Evolutionary conservation across 2,888 invertebrate genomes (phyloP).

Genomic region (Rhingia campestris): DNA sequence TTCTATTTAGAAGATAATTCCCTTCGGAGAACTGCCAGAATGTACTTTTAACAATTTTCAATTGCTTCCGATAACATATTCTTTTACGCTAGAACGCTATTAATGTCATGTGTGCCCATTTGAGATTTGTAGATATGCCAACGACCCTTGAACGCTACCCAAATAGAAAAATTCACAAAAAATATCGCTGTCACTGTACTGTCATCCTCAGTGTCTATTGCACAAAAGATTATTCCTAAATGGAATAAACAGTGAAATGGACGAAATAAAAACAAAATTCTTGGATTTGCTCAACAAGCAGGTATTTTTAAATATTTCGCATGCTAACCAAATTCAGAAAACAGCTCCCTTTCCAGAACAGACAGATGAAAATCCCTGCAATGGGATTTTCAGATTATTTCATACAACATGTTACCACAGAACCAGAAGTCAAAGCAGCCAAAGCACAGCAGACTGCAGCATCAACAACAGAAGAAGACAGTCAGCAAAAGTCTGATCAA

Average conservation of each 20-base stretch:
- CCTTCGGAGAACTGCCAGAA: too few relatives aligned
- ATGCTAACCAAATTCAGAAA: neutral
- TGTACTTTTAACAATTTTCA: too few relatives aligned
- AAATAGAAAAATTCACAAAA: neutral
- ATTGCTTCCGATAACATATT: too few relatives aligned
- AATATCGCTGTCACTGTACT: neutral
- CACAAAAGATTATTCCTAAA: slow-evolving; percentile 57
- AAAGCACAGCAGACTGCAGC: slow-evolving; percentile 76
- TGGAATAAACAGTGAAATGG: slow-evolving; percentile 78
- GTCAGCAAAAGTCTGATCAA: slow-evolving; percentile 81
- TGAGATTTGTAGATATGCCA: neutral
- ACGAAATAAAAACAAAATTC: slow-evolving; percentile 82
- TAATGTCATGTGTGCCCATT: too few relatives aligned
- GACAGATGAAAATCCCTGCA: slow-evolving; percentile 82
- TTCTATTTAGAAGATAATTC: too few relatives aligned
- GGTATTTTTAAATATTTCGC: slow-evolving; percentile 75
- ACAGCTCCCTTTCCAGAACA: slow-evolving; percentile 75
- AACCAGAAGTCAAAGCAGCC: slow-evolving; percentile 76
- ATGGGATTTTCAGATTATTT: slow-evolving; percentile 83
- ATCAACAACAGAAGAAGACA: slow-evolving; percentile 65
- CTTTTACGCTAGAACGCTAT: too few relatives aligned
- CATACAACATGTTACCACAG: slow-evolving; percentile 81
- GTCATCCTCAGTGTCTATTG: slow-evolving; percentile 14
- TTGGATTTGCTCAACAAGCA: slow-evolving; percentile 82
- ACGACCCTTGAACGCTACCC: neutral